These are phyloP conservation scores for Hirtodrosophila cameraria DNA, from an alignment of 2,888 invertebrate genomes.

Conservation along the genomic window DNA sequence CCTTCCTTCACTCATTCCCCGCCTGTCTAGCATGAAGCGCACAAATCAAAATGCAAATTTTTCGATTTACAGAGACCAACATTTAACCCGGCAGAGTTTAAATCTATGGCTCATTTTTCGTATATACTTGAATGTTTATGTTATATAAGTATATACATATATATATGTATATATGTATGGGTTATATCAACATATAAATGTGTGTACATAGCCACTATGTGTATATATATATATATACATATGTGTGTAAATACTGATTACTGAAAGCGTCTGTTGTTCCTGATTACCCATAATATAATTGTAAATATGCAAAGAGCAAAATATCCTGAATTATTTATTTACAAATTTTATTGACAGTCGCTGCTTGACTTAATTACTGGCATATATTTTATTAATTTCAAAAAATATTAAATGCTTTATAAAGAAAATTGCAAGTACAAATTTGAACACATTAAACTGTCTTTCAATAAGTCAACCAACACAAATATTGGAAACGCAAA, in stretches of 20 bases:
- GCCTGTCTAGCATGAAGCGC: conserved; percentile 58
- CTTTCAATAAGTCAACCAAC: no score
- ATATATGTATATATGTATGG: neutral
- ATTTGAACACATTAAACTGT: conserved; percentile 1
- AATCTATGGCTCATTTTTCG: conserved; percentile 21
- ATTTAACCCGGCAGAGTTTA: conserved; percentile 29
- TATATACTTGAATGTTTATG: conserved; percentile 5
- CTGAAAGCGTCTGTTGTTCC: conserved; percentile 76
- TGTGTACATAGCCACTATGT: neutral
- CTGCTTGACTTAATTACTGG: conserved; percentile 79
- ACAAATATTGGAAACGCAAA: no score
- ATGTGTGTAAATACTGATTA: conserved; percentile 69
- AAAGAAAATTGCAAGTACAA: conserved; percentile 7
- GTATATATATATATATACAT: neutral
- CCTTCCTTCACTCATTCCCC: neutral
- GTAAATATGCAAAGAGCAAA: conserved; percentile 76
- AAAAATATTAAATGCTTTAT: conserved; percentile 35
- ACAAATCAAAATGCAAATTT: conserved; percentile 76
- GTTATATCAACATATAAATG: no score
- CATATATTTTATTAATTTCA: conserved; percentile 78
- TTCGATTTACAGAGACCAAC: conserved; percentile 62
- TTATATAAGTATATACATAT: conserved; percentile 8
- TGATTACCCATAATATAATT: conserved; percentile 79
- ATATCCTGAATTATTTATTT: conserved; percentile 78
- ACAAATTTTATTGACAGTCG: conserved; percentile 79